Base-by-base conservation (phyloP, 2,888 invertebrate genomes). In the Eristalis intricaria region DNA sequence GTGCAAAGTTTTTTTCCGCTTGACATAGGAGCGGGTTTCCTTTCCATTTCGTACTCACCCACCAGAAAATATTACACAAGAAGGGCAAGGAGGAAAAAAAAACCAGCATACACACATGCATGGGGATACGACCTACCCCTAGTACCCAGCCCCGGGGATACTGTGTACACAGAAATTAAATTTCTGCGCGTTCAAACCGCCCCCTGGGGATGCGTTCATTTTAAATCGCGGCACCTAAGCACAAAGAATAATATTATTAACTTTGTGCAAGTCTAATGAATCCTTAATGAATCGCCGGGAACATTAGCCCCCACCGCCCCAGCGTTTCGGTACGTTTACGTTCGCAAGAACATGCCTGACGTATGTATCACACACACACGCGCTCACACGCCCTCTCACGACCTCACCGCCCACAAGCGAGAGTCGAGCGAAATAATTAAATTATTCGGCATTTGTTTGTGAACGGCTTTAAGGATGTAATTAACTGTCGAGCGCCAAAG, bases 221-320 rank as follows among this genome's bases (percentile, higher is more conserved):
- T 87, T 79, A 87, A 87, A 84, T 87, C 79, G 75, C 79, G 40
- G 75, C 79, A 75, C 71, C 83, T 83, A 76, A 84, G 71, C 75
- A 68, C 83, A 87, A 87, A 75, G 79, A 79, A 79, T 76, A 84
- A 79, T 87, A 79, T 87, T 84, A 76, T 79, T 78, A 87, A 68
- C 78, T 70, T 75, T 83, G 79, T 83, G 83, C 86, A 79, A 79
- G 83, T 70, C 79, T 84, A 87, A 87, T 87, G 87, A 87, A 87
- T 87, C 84, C 79, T 63, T 87, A 87, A 87, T 87, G 87, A 87
- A 87, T 87, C 70, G 87, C 35, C 60, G 10, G 38, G 13, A 38
- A 38, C 38, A 38, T 38, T 38, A 38, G 26, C 71, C 50, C 8
- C 19, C 50, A 19, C 0, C n/a, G 5, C 19, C 19, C 19, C 35